Evolutionary conservation across 2,888 invertebrate species (phyloP).

Genomic region (Dione vanillae): DNA sequence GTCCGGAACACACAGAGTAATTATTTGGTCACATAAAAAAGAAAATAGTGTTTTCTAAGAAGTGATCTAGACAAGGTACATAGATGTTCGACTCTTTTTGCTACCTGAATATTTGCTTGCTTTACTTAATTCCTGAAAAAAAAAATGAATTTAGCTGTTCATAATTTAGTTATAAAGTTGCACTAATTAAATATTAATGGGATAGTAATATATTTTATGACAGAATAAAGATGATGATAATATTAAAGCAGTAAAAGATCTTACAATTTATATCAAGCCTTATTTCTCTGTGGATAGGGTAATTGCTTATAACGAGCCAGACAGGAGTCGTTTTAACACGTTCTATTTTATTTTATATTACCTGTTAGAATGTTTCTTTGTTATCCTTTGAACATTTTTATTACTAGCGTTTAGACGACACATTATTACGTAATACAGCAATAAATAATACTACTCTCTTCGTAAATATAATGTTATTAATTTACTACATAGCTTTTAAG

Average conservation of each 20-base stretch:
- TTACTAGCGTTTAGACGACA: background rate
- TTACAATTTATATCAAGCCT: background rate
- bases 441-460: background rate
- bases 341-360: slow-evolving; percentile 14
- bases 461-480: background rate
- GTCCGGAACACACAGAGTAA: background rate
- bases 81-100: no score
- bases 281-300: background rate
- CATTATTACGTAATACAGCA: background rate
- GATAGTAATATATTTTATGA: background rate
- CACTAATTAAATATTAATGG: background rate
- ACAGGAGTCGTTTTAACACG: slow-evolving; percentile 17
- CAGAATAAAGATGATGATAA: background rate
- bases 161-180: no score
- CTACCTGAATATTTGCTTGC: no score
- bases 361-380: slow-evolving; percentile 7
- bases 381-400: slow-evolving; percentile 7
- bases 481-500: background rate
- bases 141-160: no score
- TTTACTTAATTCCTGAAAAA: no score
- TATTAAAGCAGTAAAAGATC: background rate
- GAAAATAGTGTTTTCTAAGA: no score
- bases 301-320: slow-evolving; percentile 10
- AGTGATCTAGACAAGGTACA: no score
- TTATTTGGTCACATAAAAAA: no score